Evolutionary conservation across 1,140 invertebrate species (phyloP).

Genomic region (Temnothorax longispinosus): DNA sequence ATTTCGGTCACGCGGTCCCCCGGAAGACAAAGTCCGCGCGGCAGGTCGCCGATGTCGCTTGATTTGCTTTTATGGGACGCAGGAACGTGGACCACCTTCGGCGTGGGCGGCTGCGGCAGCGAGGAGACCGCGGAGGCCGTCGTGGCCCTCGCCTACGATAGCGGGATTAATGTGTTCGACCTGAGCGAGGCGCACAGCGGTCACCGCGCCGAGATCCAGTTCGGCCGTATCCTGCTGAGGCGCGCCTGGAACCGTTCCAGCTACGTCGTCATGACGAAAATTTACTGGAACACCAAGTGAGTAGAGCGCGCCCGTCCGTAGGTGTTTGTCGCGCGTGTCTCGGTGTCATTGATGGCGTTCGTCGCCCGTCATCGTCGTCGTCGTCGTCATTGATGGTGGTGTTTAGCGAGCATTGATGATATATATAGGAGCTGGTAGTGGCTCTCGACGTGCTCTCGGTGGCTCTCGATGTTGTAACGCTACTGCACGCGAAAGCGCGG

Average conservation of each 20-base stretch:
- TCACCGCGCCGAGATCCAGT: conserved; percentile 94
- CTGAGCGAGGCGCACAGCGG: conserved; percentile 97
- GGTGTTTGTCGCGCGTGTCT: conserved; percentile 2
- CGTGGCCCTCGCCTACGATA: conserved; percentile 96
- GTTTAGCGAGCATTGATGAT: conserved; percentile 50
- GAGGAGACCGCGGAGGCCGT: conserved; percentile 97
- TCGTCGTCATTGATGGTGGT: conserved; percentile 22
- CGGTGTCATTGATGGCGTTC: conserved; percentile 24
- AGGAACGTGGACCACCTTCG: conserved; percentile 97
- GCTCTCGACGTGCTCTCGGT: conserved; percentile 30
- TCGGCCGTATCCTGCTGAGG: conserved; percentile 97
- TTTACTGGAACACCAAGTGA: conserved; percentile 99
- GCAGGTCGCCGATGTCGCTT: conserved; percentile 36
- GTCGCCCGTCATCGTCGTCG: conserved; percentile 17
- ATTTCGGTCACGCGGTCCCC: no score
- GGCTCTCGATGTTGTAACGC: conserved; percentile 57
- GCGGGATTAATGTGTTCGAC: conserved; percentile 98
- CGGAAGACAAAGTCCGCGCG: no score
- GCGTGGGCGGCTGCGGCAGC: conserved; percentile 88
- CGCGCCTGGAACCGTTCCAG: conserved; percentile 96
- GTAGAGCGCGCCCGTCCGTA: conserved; percentile 74
- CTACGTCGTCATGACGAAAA: conserved; percentile 97
- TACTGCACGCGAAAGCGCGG: conserved; percentile 42
- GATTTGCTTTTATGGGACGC: conserved; percentile 47
- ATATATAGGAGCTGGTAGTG: conserved; percentile 29